Base-by-base conservation (phyloP, 2,888 invertebrate genomes). In the Stictocephala bisonia region DNA sequence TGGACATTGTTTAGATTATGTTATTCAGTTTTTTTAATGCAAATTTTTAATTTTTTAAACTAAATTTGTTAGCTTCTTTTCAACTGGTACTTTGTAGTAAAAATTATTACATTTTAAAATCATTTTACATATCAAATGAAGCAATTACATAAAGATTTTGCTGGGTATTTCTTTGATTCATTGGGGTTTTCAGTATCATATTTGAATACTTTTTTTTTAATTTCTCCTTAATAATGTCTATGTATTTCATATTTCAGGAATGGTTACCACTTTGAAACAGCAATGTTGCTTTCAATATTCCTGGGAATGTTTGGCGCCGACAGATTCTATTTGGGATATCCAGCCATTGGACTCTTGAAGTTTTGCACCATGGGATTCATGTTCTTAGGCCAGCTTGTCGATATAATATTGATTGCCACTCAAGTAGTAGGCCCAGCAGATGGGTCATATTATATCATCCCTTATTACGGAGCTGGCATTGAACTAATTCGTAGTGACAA, bases 221-320 rank as follows among this genome's bases (percentile, higher is more conserved):
- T n/a, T n/a, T n/a, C n/a, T n/a, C n/a, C n/a, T n/a, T n/a, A n/a
- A n/a, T n/a, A n/a, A n/a, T n/a, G n/a, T n/a, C n/a, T n/a, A n/a
- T n/a, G 74, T 64, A 20, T 66, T 75, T 78, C n/a, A n/a, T 79
- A 77, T 85, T 86, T 41, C 85, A 97, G 96, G 72, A 98, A 97
- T 88, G 97, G 97, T 20, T 96, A 97, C 83, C 93, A 93, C 1
- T 91, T 96, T 82, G 96, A 97, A 83, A 94, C 95, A 69, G 93
- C 99, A 0, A 85, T 99, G 51, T 85, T 99, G 35, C 86, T 99
- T 3, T 99, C 99, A 0, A 93, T 99, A 64, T 99, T 99, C 83
- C 87, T 99, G 72, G 99, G 99, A 27, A 97, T 98, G 95, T 96
- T 99, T 86, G 99, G 99, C 18, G 88, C 95, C 24, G 99, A 99